Base-by-base conservation (phyloP, 92 coral and sea anemone genomes). In the Porites divaricata region DNA sequence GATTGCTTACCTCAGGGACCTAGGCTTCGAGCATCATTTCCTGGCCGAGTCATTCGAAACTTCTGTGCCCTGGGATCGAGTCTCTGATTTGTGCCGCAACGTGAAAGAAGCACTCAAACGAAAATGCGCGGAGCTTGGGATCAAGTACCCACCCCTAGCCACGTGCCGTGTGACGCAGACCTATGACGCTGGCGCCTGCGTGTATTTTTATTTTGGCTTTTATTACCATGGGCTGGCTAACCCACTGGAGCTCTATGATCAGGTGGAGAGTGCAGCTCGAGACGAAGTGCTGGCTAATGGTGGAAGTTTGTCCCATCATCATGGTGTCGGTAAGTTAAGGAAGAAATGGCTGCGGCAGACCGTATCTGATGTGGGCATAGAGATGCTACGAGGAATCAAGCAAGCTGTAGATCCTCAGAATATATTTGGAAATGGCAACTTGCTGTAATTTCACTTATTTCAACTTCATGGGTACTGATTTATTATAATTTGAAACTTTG, bases 1-100 rank as follows among this genome's bases (percentile, higher is more conserved):
- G 19, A 95, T 96, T 41, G 99, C 99, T 14, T 96, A 96, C 76
- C 95, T 96, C 11, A 88, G 99, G 51, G 99, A 96, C 83, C 88
- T 95, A n/a, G 98, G 94, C 56, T 95, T 95, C 66, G 95, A 96
- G 22, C 86, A 95, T 77, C 87, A 89, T 76, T 96, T 93, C 81
- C 76, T 96, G 70, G 97, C 99, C 20, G 99, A 96, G 81, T 96
- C 99, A 6, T 96, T 96, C 61, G 99, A 96, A 63, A 96, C 99
- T 0, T 96, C 97, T 9, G 99, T 96, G 10, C 99, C 99, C 24
- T 96, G 99, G 99, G 99, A 96, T 83, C 90, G 99, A 67, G 99
- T 96, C 20, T 67, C 92, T 6, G 93, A 83, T 57, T 59, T 96
- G 76, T 95, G 99, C 66, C 90, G 93, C 45, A 95, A 96, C 75